A percentile compares a stretch with the other conserved stretches of the same genome.
phyloP scores from a whole-genome alignment of 2,797 vertebrate genomes.

The Sternotherus odoratus region DNA sequence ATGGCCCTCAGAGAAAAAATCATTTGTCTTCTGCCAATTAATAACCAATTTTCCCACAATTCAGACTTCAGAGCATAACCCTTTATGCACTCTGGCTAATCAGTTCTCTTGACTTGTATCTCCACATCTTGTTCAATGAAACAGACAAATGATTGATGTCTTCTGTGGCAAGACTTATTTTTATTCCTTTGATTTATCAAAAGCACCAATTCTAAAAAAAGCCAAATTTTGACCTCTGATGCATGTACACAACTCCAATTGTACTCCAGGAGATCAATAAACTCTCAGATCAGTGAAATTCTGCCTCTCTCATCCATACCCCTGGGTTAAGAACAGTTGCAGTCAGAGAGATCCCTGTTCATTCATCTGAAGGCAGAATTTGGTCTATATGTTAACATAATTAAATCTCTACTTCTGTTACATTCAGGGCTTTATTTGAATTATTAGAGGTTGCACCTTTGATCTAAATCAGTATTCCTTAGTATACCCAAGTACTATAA shows the following conservation, averaged over 20 bases:
- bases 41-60: constrained; percentile 14
- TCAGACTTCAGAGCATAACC: not conserved
- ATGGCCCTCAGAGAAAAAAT: not conserved
- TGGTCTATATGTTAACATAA: not conserved
- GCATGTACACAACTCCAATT: not conserved
- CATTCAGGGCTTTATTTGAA: not conserved
- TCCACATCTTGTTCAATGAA: constrained; percentile 46
- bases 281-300: not conserved
- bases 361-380: not conserved
- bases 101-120: not conserved
- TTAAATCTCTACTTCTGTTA: not conserved
- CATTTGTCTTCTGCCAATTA: constrained; percentile 29
- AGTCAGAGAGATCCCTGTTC: not conserved
- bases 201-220: not conserved
- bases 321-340: not conserved
- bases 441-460: constrained; percentile 4
- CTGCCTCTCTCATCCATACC: not conserved
- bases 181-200: not conserved
- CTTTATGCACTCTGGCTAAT: not conserved
- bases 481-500: not conserved
- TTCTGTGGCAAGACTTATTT: constrained; percentile 10
- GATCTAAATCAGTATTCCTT: not conserved
- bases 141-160: constrained; percentile 24
- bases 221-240: constrained; percentile 14
- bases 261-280: not conserved